Evolutionary conservation across 2,113 vertebrate species (phyloP).

Genomic region (Esox niger): DNA sequence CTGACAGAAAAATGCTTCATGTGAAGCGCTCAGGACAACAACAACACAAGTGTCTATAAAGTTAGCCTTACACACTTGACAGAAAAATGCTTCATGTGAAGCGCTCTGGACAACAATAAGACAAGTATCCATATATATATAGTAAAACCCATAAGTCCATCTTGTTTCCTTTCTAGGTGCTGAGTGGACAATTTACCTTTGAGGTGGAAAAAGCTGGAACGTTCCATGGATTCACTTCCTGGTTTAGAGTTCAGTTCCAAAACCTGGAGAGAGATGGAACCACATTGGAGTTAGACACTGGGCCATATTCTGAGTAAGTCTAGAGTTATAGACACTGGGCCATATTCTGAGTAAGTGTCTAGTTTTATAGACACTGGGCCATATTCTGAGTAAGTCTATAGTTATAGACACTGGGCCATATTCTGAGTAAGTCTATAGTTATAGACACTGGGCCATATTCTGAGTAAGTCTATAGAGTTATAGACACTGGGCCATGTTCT

Average conservation of each 20-base stretch:
- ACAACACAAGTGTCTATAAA: background rate
- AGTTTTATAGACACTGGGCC: background rate
- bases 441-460: background rate
- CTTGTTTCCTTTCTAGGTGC: conserved; percentile 57
- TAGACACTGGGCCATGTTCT: conserved; percentile 71
- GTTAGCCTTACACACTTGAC: conserved; percentile 10
- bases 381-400: too few relatives aligned
- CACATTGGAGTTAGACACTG: conserved; percentile 69
- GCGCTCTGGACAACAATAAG: too few relatives aligned
- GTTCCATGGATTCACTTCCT: conserved; percentile 75
- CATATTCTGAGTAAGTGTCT: background rate
- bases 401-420: conserved; percentile 71
- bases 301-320: conserved; percentile 68
- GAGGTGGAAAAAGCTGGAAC: conserved; percentile 57
- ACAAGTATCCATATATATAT: background rate
- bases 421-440: conserved; percentile 57
- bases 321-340: background rate
- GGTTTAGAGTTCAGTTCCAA: conserved; percentile 74
- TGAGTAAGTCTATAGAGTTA: too few relatives aligned
- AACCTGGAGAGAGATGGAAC: conserved; percentile 60
- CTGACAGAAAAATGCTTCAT: background rate
- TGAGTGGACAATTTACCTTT: conserved; percentile 70
- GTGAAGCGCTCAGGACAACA: too few relatives aligned
- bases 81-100: too few relatives aligned
- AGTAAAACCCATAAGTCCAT: too few relatives aligned